Base-by-base conservation (phyloP, 2,888 invertebrate species). In the Metellina segmentata region DNA sequence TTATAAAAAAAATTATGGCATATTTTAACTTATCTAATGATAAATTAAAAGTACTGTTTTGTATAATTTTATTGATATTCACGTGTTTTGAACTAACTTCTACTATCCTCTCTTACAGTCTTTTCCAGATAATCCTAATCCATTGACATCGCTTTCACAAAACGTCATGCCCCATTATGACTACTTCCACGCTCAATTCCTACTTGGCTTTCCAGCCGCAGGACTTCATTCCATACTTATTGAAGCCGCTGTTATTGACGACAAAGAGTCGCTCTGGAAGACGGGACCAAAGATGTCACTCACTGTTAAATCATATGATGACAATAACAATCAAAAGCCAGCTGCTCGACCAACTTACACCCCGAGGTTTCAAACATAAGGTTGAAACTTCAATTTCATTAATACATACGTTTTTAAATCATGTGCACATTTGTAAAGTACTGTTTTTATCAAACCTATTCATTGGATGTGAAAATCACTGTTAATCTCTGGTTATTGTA, bases 171-270 rank as follows among this genome's bases (percentile, higher is more conserved):
- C 98, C 0, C 98, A 98, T 94, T 97, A 98, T 52, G 99, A 99
- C 94, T 99, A 98, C 96, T 98, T 99, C 95, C 97, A 98, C 0
- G 98, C 98, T 0, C 98, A 98, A 95, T 98, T 99, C 95, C 95
- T 99, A 82, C 96, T 99, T 70, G 96, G 97, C 0, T 97, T 98
- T 34, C 94, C 95, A 6, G 93, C 94, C 0, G 94, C 95, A 95
- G 93, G 95, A 0, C 96, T 97, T 93, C 97, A 97, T 95, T 96
- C 96, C 93, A 97, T 98, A 52, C 97, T 97, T 0, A 96, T 94
- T 11, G 94, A 94, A 79, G 91, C 93, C 16, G 94, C 94, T 6
- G 94, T 98, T 86, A 96, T 98, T 0, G 98, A 99, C 95, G 97
- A 97, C 93, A 96, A 96, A 93, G 98, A 97, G 0, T 97, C 97